phyloP scores from a whole-genome alignment of 2,888 invertebrate genomes.

The Listrodromus nycthemerus region DNA sequence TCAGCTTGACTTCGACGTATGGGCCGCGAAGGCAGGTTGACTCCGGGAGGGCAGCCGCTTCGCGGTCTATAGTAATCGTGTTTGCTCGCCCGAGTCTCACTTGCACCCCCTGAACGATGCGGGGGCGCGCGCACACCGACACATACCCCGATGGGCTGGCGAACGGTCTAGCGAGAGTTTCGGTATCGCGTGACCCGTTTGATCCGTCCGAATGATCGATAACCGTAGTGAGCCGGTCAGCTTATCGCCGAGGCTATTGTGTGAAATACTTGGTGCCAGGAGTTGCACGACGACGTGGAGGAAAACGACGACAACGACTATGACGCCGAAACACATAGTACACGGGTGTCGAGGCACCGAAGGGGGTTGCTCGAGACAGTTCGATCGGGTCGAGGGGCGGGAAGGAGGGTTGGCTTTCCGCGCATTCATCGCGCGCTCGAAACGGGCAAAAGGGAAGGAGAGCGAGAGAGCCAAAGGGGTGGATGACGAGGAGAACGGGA shows the following conservation, averaged over 20 bases:
- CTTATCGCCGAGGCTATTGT: constrained; percentile 70
- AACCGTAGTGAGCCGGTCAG: constrained; percentile 70
- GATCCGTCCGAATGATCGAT: constrained; percentile 73
- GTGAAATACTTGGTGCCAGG: constrained; percentile 47
- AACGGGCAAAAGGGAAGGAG: background rate
- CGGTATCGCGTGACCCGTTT: constrained; percentile 72
- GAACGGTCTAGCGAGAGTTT: constrained; percentile 48
- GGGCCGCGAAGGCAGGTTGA: constrained; percentile 2
- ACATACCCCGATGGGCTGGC: background rate
- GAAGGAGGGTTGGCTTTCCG: constrained; percentile 8
- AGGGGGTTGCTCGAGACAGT: constrained; percentile 10
- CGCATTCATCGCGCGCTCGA: constrained; percentile 16
- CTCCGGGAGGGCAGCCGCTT: constrained; percentile 35
- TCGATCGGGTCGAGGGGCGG: constrained; percentile 30
- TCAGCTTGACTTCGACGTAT: constrained; percentile 49
- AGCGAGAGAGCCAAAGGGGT: constrained; percentile 52
- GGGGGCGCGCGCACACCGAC: background rate
- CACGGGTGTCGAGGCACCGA: background rate
- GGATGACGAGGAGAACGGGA: constrained; percentile 50
- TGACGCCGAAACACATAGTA: constrained; percentile 49
- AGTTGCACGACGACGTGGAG: constrained; percentile 38
- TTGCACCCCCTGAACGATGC: constrained; percentile 56
- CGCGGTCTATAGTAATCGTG: constrained; percentile 51
- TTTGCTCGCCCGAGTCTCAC: constrained; percentile 55
- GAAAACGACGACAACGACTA: constrained; percentile 46